phyloP scores from a whole-genome alignment of 2,888 invertebrate species.

The Busseola fusca region DNA sequence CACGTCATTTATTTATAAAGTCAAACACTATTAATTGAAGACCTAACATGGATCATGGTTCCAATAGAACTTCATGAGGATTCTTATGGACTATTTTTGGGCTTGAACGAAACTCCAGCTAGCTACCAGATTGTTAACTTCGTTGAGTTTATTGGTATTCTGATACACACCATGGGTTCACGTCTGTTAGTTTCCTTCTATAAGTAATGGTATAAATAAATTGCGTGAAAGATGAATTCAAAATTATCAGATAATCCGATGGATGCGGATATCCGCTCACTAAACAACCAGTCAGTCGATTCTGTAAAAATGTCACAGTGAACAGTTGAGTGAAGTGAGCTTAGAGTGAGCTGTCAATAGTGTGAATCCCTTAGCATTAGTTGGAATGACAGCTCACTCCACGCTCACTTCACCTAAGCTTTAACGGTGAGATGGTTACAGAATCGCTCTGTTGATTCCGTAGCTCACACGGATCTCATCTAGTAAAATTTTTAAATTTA shows the following conservation, averaged over 20 bases:
- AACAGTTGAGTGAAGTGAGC: too few species aligned
- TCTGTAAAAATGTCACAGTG: too few species aligned
- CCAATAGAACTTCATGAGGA: neutral
- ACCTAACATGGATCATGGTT: neutral
- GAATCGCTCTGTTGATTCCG: too few species aligned
- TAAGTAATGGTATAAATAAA: neutral
- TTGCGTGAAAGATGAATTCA: neutral
- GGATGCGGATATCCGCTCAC: conserved; percentile 1
- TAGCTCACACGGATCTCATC: neutral
- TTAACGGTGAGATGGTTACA: too few species aligned
- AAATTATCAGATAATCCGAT: neutral
- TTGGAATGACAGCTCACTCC: too few species aligned
- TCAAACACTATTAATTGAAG: neutral
- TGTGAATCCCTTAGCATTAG: too few species aligned
- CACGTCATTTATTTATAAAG: neutral
- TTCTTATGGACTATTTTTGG: neutral
- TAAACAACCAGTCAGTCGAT: too few species aligned
- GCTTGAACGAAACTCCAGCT: neutral
- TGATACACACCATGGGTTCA: neutral
- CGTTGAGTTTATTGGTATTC: neutral
- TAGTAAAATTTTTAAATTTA: neutral
- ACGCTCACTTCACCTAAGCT: too few species aligned
- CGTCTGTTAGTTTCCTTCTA: too few species aligned
- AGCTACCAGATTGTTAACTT: neutral
- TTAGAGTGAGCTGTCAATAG: too few species aligned